Conservation (phyloP, 2,113 vertebrate species). For the Tinamus guttatus region DNA sequence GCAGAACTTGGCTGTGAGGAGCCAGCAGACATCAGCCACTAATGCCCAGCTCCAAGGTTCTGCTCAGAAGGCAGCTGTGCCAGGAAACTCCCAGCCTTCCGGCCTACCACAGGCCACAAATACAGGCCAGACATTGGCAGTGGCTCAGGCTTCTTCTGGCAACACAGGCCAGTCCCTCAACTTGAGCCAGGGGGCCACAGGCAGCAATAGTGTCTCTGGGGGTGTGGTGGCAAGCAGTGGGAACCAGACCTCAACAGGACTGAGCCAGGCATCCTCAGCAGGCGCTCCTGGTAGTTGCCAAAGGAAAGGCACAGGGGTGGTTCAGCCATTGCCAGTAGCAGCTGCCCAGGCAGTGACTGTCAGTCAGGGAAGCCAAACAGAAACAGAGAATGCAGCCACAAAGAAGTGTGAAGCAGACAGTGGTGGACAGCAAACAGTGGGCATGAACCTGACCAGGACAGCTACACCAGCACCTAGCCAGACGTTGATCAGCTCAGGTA, state of each 20-base stretch:
- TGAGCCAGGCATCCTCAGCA: constrained; percentile 66
- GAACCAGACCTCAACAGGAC: constrained; percentile 60
- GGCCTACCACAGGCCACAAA: constrained; percentile 72
- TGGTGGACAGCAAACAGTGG: constrained; percentile 78
- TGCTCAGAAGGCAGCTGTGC: constrained; percentile 76
- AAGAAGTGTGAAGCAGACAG: constrained; percentile 79
- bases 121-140: constrained; percentile 71
- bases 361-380: constrained; percentile 84
- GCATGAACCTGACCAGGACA: constrained; percentile 84
- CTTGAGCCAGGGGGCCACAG: constrained; percentile 76
- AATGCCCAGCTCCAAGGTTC: constrained; percentile 76
- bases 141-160: constrained; percentile 74
- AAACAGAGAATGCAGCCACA: constrained; percentile 72
- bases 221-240: constrained; percentile 69
- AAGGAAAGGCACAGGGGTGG: constrained; percentile 81
- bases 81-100: constrained; percentile 75
- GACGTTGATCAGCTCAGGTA: constrained; percentile 84
- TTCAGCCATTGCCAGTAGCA: constrained; percentile 74
- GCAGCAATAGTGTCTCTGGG: constrained; percentile 72
- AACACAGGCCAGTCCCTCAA: constrained; percentile 78
- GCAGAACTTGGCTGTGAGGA: constrained; percentile 84
- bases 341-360: constrained; percentile 80
- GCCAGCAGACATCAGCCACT: constrained; percentile 77
- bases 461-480: constrained; percentile 85
- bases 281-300: constrained; percentile 66